Evolutionary conservation across 2,113 vertebrate genomes (phyloP).

Genomic region (Paradoxurus hermaphroditus): DNA sequence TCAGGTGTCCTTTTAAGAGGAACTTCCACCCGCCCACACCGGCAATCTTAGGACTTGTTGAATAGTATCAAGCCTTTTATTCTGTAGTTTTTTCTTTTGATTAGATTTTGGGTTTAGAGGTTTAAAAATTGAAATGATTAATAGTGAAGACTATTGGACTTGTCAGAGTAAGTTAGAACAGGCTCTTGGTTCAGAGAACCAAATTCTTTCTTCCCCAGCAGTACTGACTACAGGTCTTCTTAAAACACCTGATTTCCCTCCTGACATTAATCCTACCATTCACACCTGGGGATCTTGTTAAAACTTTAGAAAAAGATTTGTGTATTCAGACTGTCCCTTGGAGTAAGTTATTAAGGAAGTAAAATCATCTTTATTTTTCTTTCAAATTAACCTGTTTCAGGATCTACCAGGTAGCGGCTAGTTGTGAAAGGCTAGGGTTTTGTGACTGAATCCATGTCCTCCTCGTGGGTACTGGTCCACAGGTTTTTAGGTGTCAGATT

Average conservation of each 20-base stretch:
- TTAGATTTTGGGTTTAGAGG: neutral
- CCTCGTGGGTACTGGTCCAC: neutral
- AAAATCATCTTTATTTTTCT: neutral
- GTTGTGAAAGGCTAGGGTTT: neutral
- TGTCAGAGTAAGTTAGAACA: neutral
- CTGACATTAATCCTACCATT: neutral
- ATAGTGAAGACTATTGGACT: neutral
- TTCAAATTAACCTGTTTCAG: neutral
- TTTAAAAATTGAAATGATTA: neutral
- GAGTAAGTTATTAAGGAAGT: neutral
- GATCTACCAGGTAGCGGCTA: neutral
- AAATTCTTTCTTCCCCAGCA: neutral
- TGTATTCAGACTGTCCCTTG: neutral
- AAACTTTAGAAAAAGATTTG: conserved; percentile 11
- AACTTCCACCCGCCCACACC: neutral
- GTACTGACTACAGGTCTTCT: neutral
- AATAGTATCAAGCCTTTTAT: neutral
- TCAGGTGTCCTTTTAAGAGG: neutral
- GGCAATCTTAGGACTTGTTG: neutral
- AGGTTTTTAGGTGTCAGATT: neutral
- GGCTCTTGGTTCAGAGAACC: neutral
- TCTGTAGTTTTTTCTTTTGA: neutral
- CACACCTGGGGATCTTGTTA: neutral
- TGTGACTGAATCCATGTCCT: neutral
- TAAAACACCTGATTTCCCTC: neutral